Evolutionary conservation across 1,140 invertebrate species (phyloP), one percentile per base, ranked within the genome.

Genomic region (Araneus ventricosus): DNA sequence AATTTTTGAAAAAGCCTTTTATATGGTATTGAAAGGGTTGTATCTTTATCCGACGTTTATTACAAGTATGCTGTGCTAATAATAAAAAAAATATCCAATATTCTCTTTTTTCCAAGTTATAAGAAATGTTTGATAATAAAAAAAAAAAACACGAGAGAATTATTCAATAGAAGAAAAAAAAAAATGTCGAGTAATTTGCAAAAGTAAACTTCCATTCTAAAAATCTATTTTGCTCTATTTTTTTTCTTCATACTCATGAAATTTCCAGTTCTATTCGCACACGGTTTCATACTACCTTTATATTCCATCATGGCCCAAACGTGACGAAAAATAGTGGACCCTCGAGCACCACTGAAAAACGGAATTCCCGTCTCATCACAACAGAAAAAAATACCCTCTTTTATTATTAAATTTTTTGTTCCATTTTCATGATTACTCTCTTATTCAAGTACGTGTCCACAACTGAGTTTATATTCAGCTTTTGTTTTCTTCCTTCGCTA

Each of bases 341-440:
- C 52, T 22, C 20, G 30, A 24, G 84, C 57, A 30, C 59, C 5
- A 34, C 41, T 22, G 45, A 37, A 59, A 86, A 86, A 37, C 84
- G 59, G 4, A 14, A 61, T 30, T 34, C 34, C 22, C 41, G 20
- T 84, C 24, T 63, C 30, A 1, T 37, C 17, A 10, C 24, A 24
- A 22, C 41, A 88, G 8, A 17, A n/a, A 37, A 22, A 88, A 70
- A 88, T 27, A 4, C 8, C 41, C 39, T 89, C 17, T 89, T 75
- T 57, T 89, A 89, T 89, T 89, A 79, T 75, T 75, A 57, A 79
- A 67, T 24, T 57, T 89, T 67, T 89, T 89, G 88, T 89, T 89
- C 67, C 88, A 89, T 89, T 57, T 70, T 57, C 88, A 57, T 79
- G 88, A 89, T 89, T 89, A n/a, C 88, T 22, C 52, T 17, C 27